phyloP scores from a whole-genome alignment of 2,797 vertebrate species.

The Cossypha polioptera region DNA sequence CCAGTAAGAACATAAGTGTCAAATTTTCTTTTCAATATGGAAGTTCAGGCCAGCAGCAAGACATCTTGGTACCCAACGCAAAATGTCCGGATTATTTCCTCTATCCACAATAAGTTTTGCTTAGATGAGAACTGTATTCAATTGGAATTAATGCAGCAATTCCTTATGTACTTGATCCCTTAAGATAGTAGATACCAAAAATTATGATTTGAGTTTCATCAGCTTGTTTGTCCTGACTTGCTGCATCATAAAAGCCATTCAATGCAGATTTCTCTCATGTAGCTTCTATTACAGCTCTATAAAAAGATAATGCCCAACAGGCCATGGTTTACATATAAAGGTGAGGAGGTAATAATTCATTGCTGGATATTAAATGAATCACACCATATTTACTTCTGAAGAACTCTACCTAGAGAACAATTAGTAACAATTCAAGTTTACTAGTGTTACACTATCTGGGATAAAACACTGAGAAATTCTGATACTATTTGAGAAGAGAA shows the following conservation, averaged over 20 bases:
- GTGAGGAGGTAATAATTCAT: not conserved
- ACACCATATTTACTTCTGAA: not conserved
- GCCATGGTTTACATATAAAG: not conserved
- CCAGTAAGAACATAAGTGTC: not conserved
- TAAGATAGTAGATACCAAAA: not conserved
- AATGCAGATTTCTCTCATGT: not conserved
- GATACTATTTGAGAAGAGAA: not conserved
- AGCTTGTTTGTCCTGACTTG: not conserved
- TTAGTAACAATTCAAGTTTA: not conserved
- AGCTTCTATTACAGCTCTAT: not conserved
- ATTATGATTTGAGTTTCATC: not conserved
- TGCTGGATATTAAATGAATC: not conserved
- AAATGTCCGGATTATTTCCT: not conserved
- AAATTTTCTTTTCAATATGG: not conserved
- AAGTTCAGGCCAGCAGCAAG: not conserved
- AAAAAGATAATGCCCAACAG: not conserved
- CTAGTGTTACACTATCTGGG: not conserved
- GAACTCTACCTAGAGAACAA: not conserved
- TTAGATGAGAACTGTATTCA: not conserved
- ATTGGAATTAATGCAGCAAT: not conserved
- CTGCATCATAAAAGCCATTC: not conserved
- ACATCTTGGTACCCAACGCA: not conserved
- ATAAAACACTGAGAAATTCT: not conserved
- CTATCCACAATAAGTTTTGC: not conserved
- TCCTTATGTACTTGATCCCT: not conserved